phyloP scores from a whole-genome alignment of 2,888 invertebrate genomes.

The Meganola albula region DNA sequence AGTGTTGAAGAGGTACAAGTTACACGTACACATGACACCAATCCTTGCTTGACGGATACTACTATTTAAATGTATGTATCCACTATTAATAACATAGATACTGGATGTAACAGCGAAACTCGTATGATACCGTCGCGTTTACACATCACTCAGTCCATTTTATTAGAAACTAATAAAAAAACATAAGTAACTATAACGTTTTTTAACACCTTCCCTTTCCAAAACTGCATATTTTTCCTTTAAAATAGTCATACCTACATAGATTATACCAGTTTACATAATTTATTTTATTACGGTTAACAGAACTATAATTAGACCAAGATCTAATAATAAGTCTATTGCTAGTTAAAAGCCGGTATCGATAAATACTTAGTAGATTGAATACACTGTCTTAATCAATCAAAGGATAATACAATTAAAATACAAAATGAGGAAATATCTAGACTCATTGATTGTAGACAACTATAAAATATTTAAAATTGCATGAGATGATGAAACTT shows the following conservation, averaged over 20 bases:
- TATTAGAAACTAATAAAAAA: conserved; percentile 51
- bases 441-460: no score
- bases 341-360: conserved; percentile 26
- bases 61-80: conserved; percentile 50
- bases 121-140: conserved; percentile 39
- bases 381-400: no score
- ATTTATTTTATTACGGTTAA: conserved; percentile 37
- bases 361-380: no score
- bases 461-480: no score
- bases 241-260: no score
- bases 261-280: no score
- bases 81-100: conserved; percentile 51
- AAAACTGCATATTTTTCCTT: no score
- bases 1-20: conserved; percentile 19
- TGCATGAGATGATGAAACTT: no score
- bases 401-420: no score
- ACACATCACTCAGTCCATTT: conserved; percentile 33
- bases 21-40: conserved; percentile 49
- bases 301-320: conserved; percentile 33
- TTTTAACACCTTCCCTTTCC: no score
- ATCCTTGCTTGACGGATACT: conserved; percentile 46
- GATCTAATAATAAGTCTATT: conserved; percentile 29
- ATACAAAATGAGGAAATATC: no score
- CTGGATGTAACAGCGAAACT: conserved; percentile 41
- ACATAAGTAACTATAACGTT: no score